Base-by-base conservation (phyloP, 2,888 invertebrate species). In the Helicoverpa assulta region DNA sequence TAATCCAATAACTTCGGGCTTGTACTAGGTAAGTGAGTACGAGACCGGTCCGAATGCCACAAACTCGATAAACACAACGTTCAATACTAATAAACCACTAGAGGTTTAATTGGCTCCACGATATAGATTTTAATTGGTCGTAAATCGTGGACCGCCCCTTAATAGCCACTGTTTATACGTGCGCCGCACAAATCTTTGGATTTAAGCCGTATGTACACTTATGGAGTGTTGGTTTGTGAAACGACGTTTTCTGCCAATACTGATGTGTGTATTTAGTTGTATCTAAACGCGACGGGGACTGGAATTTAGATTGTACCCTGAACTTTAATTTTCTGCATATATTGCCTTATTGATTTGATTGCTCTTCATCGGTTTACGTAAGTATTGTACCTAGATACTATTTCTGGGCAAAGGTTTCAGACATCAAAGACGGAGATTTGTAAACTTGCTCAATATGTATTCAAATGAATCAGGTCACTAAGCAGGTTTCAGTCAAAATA, bases 51-150 rank as follows among this genome's bases (percentile, higher is more conserved):
- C 80, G 80, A 85, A 86, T 76, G 86, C 82, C 80, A 74, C 73
- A 79, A 74, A 66, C 67, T 77, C 88, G 87, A 92, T 93, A 92
- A 93, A 91, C 86, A 85, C 77, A 84, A 75, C 81, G 84, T 74
- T 85, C 89, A 89, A 92, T 92, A 91, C 85, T 78, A 91, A 93
- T 94, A 93, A 93, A 94, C 88, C 80, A 92, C 87, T 83, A 78
- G 84, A 89, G 86, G 86, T 91, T 95, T 94, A 95, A 95, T 95
- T 95, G 95, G 91, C 84, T 82, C 89, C 88, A 87, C 88, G 89
- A 91, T 94, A 93, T 92, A 92, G 91, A 91, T 92, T 93, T 95
- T 94, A 95, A 95, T 95, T 95, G 95, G 88, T 86, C 90, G 90
- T 94, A 93, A 93, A 93, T 94, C 89, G 86, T 73, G 75, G 79